These are phyloP conservation scores for Channa argus DNA, from an alignment of 2,113 vertebrate genomes.

Conservation along the genomic window DNA sequence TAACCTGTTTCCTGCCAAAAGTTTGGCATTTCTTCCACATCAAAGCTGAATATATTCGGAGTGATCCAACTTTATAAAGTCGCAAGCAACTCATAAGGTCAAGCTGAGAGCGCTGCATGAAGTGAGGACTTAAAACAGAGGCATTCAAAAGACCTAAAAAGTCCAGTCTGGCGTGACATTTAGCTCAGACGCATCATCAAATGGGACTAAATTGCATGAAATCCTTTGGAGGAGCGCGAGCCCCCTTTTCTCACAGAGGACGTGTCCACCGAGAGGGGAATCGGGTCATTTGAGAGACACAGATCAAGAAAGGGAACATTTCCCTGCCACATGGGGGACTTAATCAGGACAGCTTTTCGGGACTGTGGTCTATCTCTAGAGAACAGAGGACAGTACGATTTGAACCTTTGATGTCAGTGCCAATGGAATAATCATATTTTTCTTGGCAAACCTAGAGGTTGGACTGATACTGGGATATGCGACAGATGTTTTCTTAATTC, in stretches of 20 bases:
- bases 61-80: slow-evolving; percentile 1
- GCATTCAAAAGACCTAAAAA: slow-evolving; percentile 5
- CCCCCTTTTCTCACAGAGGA: slow-evolving; percentile 28
- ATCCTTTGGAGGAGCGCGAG: slow-evolving; percentile 12
- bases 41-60: slow-evolving; percentile 19
- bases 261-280: slow-evolving; percentile 36
- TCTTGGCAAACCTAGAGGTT: not conserved
- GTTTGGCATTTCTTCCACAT: slow-evolving; percentile 47
- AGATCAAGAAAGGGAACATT: slow-evolving; percentile 53
- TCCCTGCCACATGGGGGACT: slow-evolving; percentile 51
- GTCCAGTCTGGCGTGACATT: not conserved
- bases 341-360: slow-evolving; percentile 48
- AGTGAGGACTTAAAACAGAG: slow-evolving; percentile 10
- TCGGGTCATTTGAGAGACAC: slow-evolving; percentile 44
- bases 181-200: slow-evolving; percentile 8
- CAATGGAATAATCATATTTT: slow-evolving; percentile 36
- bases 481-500: slow-evolving; percentile 55
- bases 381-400: slow-evolving; percentile 10
- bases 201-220: slow-evolving; percentile 46
- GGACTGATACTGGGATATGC: slow-evolving; percentile 21
- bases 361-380: slow-evolving; percentile 53
- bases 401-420: slow-evolving; percentile 60
- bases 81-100: slow-evolving; percentile 32
- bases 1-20: slow-evolving; percentile 15
- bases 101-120: not conserved